A percentile compares a stretch with the other conserved stretches of the same genome.
phyloP scores from a whole-genome alignment of 2,888 invertebrate genomes.

The Baccha elongata region DNA sequence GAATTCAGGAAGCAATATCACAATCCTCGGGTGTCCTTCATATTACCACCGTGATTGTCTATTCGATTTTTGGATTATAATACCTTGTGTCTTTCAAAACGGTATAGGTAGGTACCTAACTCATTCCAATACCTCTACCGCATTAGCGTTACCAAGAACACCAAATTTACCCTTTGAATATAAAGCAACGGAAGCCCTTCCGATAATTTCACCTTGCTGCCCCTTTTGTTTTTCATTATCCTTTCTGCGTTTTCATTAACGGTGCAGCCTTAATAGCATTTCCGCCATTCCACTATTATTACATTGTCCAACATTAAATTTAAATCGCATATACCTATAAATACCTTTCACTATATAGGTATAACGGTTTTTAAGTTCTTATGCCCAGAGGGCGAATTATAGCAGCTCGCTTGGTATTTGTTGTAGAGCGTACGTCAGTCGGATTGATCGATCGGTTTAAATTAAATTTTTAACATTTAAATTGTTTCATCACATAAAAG shows the following conservation, averaged over 20 bases:
- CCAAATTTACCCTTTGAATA: background rate
- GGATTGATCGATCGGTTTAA: constrained; percentile 72
- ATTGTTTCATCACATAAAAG: constrained; percentile 73
- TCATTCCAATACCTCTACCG: background rate
- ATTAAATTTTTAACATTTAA: constrained; percentile 73
- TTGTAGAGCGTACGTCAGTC: constrained; percentile 39
- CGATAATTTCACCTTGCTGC: background rate
- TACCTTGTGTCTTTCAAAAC: background rate
- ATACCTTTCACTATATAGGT: background rate
- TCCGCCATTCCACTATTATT: background rate
- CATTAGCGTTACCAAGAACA: background rate
- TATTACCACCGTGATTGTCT: background rate
- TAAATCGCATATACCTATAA: background rate
- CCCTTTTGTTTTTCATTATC: background rate
- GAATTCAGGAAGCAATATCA: constrained; percentile 1
- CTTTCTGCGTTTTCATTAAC: background rate
- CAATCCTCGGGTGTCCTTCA: background rate
- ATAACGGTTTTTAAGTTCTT: constrained; percentile 23
- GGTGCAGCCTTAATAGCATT: background rate
- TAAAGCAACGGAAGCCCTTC: background rate
- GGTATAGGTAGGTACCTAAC: too few relatives aligned
- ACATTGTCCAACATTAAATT: constrained; percentile 6
- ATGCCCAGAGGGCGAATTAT: constrained; percentile 48
- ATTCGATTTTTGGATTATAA: background rate
- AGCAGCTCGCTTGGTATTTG: constrained; percentile 43